phyloP scores from a whole-genome alignment of 2,113 vertebrate genomes.

The Acinonyx jubatus region DNA sequence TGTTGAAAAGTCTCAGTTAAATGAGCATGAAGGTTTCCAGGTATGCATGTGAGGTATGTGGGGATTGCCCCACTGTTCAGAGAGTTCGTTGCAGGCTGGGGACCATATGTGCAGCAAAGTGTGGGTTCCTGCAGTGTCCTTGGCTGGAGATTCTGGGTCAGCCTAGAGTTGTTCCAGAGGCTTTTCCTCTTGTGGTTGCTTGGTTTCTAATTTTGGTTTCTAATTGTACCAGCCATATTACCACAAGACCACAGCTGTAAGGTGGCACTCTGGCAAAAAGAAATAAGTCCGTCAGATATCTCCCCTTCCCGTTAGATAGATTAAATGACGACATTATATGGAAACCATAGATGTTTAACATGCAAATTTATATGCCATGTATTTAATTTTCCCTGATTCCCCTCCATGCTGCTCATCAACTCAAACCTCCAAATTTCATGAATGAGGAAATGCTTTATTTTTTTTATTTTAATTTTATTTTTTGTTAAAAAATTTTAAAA shows the following conservation, averaged over 20 bases:
- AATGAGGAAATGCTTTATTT: neutral
- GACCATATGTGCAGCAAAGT: conserved; percentile 74
- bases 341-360: conserved; percentile 30
- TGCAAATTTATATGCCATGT: neutral
- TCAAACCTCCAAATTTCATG: neutral
- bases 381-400: neutral
- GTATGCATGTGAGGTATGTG: conserved; percentile 80
- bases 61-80: conserved; percentile 78
- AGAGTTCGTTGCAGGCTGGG: conserved; percentile 73
- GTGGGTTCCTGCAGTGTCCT: neutral
- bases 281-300: conserved; percentile 34
- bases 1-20: conserved; percentile 74
- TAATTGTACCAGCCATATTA: conserved; percentile 66
- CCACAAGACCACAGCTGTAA: conserved; percentile 73
- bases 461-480: no score
- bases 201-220: conserved; percentile 78
- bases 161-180: conserved; percentile 29
- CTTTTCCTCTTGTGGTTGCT: conserved; percentile 69
- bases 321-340: neutral
- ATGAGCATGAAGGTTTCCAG: conserved; percentile 76
- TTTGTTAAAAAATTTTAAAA: no score
- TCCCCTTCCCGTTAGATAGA: conserved; percentile 32
- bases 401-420: neutral
- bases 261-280: conserved; percentile 57
- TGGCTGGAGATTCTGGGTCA: conserved; percentile 50